Evolutionary conservation across 23 tunicate genomes (phyloP).

Genomic region (Ascidia mentula): DNA sequence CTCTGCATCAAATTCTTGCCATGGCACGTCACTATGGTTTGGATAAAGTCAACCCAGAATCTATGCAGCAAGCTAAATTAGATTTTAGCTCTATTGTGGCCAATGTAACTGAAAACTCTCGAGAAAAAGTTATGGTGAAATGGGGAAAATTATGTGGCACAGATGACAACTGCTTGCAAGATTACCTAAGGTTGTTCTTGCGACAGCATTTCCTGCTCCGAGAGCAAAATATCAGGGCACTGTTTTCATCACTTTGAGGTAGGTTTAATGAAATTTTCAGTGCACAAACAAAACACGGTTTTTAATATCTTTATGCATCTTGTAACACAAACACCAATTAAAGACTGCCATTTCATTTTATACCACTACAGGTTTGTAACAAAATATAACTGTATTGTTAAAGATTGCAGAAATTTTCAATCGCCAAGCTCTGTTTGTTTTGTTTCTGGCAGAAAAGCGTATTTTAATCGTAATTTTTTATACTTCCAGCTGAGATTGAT

Average conservation of each 20-base stretch:
- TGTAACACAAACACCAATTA: too few species aligned
- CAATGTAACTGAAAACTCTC: background rate
- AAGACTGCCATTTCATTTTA: too few species aligned
- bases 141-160: slow-evolving; percentile 47
- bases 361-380: too few species aligned
- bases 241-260: background rate
- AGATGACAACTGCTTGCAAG: slow-evolving; percentile 57
- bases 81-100: background rate
- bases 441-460: too few species aligned
- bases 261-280: too few species aligned
- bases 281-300: too few species aligned
- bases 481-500: too few species aligned
- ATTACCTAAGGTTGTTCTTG: slow-evolving; percentile 55
- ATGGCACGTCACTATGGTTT: background rate
- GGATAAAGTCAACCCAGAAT: background rate
- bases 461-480: too few species aligned
- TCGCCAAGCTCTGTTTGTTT: too few species aligned
- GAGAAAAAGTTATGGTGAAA: background rate
- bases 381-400: too few species aligned
- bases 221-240: background rate
- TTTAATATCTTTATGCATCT: too few species aligned
- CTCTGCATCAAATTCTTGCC: background rate
- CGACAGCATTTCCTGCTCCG: slow-evolving; percentile 22
- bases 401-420: too few species aligned
- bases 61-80: background rate